Evolutionary conservation across 2,113 vertebrate species (phyloP), one percentile per base, ranked within the genome.

Genomic region (Apodemus speciosus): DNA sequence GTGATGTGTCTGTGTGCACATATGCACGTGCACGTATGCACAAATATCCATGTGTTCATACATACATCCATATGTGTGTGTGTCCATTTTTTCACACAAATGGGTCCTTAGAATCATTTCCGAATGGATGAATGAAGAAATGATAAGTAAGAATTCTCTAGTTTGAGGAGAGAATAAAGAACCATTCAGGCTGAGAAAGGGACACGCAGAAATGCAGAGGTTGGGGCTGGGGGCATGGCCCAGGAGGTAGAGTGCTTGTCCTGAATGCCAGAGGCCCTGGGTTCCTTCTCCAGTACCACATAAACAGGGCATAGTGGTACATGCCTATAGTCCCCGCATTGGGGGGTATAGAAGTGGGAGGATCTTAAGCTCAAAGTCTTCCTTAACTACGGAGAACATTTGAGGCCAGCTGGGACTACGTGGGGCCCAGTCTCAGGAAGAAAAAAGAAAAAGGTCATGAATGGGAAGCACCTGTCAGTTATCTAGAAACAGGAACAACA

Each of bases 101-200:
- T 77, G 58, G 23, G 58, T 86, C 3, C 56, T 21, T 30, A 81
- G 60, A 93, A 88, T 69, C 66, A 18, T 87, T 56, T 79, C 30
- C 46, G 93, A 64, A 88, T 93, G 64, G 87, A 58, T 91, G 40
- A 89, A 77, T 79, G 75, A 93, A 88, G 49, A 92, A 76, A 72
- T 76, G 73, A 32, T 35, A 58, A 81, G 13, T 94, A 69, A 83
- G 69, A 64, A 58, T 71, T 85, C 27, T 87, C 38, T 68, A 86
- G 32, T 56, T 66, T 18, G 49, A 79, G 53, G 32, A 86, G 25
- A 46, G n/a, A 80, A 2, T 88, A 88, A 93, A 90, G 9, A 92
- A n/a, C 89, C 92, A 58, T 40, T 25, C 13, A 58, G 68, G 14
- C 66, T 73, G 90, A 66, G 46, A 86, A 85, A 89, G 77, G 79